Evolutionary conservation across 2,888 invertebrate species (phyloP).

Genomic region (Stenchaetothrips biformis): DNA sequence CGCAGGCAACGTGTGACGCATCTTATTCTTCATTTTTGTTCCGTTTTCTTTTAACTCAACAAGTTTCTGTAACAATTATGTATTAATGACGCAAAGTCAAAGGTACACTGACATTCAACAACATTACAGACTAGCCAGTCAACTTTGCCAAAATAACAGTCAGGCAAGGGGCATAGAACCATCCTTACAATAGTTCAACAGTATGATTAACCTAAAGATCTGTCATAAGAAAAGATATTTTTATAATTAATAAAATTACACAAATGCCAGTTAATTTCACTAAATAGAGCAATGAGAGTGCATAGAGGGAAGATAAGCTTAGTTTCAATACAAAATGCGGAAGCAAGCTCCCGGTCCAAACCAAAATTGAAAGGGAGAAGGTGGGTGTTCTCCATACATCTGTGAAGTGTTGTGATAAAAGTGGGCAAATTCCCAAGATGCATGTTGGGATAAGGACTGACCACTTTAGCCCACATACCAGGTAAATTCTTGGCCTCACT

Average conservation of each 20-base stretch:
- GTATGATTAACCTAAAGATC: background rate
- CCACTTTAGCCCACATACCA: too few relatives aligned
- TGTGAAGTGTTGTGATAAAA: too few relatives aligned
- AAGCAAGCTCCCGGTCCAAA: too few relatives aligned
- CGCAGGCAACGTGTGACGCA: too few relatives aligned
- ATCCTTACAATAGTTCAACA: background rate
- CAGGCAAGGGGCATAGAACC: background rate
- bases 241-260: background rate
- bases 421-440: too few relatives aligned
- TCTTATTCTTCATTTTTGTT: background rate
- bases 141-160: background rate
- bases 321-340: too few relatives aligned
- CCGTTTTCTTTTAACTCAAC: background rate
- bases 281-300: too few relatives aligned
- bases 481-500: too few relatives aligned
- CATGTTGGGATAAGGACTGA: too few relatives aligned
- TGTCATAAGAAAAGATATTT: background rate
- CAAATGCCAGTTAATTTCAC: background rate
- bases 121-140: conserved; percentile 23
- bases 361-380: too few relatives aligned
- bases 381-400: too few relatives aligned
- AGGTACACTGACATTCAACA: conserved; percentile 19
- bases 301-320: too few relatives aligned
- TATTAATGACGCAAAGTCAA: background rate
- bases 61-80: conserved; percentile 4